phyloP scores from a whole-genome alignment of 2,797 vertebrate genomes.

The Carduelis carduelis region DNA sequence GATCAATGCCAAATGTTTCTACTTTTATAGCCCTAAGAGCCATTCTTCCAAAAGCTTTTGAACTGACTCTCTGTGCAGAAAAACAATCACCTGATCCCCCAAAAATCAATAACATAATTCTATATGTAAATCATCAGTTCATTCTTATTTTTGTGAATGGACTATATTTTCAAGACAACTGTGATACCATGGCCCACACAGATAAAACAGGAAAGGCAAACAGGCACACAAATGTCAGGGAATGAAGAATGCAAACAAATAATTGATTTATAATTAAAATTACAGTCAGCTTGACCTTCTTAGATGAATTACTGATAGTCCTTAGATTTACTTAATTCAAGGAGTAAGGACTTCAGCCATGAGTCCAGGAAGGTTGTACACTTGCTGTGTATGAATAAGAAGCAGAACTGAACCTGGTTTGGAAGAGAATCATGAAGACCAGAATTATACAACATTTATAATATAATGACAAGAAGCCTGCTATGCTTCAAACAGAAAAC shows the following conservation, averaged over 20 bases:
- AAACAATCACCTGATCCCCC: rapidly evolving
- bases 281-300: not conserved
- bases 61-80: not conserved
- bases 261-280: not conserved
- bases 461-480: not conserved
- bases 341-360: not conserved
- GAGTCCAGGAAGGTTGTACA: not conserved
- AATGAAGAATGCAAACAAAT: not conserved
- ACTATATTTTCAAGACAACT: not conserved
- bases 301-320: not conserved
- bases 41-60: not conserved
- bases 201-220: not conserved
- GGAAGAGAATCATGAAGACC: not conserved
- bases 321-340: not conserved
- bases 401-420: not conserved
- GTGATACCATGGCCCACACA: not conserved
- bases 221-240: not conserved
- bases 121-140: not conserved
- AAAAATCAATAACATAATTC: not conserved
- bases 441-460: not conserved
- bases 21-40: not conserved
- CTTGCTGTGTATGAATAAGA: not conserved
- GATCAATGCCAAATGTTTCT: not conserved
- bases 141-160: not conserved
- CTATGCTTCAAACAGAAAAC: not conserved